Evolutionary conservation across 2,888 invertebrate genomes (phyloP).

Genomic region (Lottia gigantea): DNA sequence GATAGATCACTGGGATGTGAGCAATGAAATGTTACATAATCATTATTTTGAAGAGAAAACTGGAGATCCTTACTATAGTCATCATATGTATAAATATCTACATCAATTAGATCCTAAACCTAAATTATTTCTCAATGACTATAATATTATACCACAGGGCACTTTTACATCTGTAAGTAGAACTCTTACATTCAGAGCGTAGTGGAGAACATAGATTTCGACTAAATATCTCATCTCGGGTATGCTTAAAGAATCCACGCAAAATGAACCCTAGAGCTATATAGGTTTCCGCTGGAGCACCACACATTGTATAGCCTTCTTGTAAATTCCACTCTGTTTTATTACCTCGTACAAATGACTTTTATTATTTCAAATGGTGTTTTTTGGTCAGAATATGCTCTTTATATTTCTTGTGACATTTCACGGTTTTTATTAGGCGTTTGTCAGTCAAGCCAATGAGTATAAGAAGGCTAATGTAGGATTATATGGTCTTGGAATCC

Average conservation of each 20-base stretch:
- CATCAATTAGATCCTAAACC: constrained; percentile 30
- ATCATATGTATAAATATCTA: constrained; percentile 27
- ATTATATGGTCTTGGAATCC: constrained; percentile 40
- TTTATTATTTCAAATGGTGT: no score
- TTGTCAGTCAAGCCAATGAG: constrained; percentile 34
- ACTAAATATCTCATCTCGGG: no score
- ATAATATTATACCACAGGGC: constrained; percentile 33
- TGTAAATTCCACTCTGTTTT: no score
- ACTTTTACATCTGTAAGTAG: constrained; percentile 27
- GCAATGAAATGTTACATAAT: constrained; percentile 33
- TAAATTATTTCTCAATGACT: constrained; percentile 38
- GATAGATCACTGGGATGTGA: constrained; percentile 32
- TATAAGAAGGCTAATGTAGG: constrained; percentile 33
- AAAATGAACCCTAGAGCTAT: no score
- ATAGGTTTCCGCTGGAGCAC: no score
- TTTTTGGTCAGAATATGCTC: no score
- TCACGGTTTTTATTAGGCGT: constrained; percentile 24
- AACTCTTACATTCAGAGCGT: no score
- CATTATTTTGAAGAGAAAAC: constrained; percentile 31
- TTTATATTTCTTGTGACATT: no score
- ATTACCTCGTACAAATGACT: no score
- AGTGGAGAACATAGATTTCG: no score
- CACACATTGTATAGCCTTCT: no score
- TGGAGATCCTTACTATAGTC: constrained; percentile 26
- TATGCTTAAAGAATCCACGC: no score